Percentiles rank a stretch among this genome's conserved stretches.
Conservation (phyloP, 2,113 vertebrate genomes). For the Equus przewalskii region DNA sequence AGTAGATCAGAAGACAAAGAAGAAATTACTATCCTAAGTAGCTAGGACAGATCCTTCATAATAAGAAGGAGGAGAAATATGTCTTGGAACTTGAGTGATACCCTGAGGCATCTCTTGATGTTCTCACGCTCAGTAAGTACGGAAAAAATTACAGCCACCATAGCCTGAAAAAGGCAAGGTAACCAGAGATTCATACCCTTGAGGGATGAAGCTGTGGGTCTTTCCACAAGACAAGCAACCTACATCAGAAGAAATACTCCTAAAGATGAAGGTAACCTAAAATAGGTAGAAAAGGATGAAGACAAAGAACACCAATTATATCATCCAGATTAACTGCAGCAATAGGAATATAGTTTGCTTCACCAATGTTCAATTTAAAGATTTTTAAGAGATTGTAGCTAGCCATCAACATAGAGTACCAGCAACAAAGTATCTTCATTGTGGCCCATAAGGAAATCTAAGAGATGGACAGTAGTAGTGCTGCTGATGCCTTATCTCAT, state of each 20-base stretch:
- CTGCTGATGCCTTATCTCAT: fast-evolving
- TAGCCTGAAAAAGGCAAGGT: neutral
- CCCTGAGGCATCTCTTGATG: no score
- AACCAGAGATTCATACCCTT: neutral
- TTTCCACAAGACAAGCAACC: neutral
- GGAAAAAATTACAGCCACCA: neutral
- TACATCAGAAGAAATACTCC: neutral
- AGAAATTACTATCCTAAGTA: neutral
- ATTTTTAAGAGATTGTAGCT: neutral
- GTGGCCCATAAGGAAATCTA: neutral
- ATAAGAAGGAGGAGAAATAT: neutral
- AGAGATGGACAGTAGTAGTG: neutral
- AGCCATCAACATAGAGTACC: neutral
- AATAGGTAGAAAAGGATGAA: neutral
- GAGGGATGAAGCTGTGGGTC: neutral
- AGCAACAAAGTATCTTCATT: neutral
- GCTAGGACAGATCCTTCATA: neutral
- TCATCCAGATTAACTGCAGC: neutral
- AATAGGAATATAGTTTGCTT: neutral
- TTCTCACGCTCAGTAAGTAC: neutral
- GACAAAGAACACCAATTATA: neutral
- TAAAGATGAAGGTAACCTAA: neutral
- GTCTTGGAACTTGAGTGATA: neutral
- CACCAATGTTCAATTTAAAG: neutral
- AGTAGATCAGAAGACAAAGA: neutral